Conservation (phyloP, 2,888 invertebrate genomes). For the Marasmarcha lunaedactyla region DNA sequence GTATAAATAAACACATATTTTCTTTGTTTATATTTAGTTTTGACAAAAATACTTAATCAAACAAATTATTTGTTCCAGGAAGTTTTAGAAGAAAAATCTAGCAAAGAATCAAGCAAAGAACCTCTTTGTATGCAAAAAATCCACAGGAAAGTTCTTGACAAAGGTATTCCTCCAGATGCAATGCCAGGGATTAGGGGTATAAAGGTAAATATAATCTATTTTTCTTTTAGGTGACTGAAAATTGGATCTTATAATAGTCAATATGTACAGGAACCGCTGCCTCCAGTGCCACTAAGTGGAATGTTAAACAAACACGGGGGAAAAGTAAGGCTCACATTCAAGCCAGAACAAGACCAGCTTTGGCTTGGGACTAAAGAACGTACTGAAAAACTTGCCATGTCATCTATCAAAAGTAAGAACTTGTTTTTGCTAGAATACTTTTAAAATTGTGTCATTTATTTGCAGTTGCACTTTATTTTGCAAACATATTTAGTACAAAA, state of each 20-base stretch:
- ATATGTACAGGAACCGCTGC: conserved; percentile 76
- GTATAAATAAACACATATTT: conserved; percentile 27
- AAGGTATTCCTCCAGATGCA: conserved; percentile 90
- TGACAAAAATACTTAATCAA: background rate
- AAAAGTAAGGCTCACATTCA: conserved; percentile 91
- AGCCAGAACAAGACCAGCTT: conserved; percentile 88
- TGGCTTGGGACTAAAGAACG: conserved; percentile 95
- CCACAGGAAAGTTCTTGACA: conserved; percentile 89
- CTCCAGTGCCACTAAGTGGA: conserved; percentile 84
- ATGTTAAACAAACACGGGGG: conserved; percentile 93
- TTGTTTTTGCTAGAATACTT: too few species aligned
- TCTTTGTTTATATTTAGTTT: background rate
- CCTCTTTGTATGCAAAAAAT: conserved; percentile 81
- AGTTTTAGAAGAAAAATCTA: conserved; percentile 73
- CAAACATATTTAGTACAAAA: background rate
- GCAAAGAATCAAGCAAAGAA: conserved; percentile 73
- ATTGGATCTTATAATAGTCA: background rate
- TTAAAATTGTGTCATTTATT: too few species aligned
- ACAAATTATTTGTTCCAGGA: conserved; percentile 45
- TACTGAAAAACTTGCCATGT: conserved; percentile 92
- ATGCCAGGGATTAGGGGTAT: conserved; percentile 87
- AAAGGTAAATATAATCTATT: conserved; percentile 64
- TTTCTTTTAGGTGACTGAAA: background rate
- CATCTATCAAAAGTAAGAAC: conserved; percentile 83
- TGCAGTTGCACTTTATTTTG: too few species aligned